Evolutionary conservation across 1,140 invertebrate species (phyloP), one percentile per base, ranked within the genome.

Genomic region (Pachypsylla venusta): DNA sequence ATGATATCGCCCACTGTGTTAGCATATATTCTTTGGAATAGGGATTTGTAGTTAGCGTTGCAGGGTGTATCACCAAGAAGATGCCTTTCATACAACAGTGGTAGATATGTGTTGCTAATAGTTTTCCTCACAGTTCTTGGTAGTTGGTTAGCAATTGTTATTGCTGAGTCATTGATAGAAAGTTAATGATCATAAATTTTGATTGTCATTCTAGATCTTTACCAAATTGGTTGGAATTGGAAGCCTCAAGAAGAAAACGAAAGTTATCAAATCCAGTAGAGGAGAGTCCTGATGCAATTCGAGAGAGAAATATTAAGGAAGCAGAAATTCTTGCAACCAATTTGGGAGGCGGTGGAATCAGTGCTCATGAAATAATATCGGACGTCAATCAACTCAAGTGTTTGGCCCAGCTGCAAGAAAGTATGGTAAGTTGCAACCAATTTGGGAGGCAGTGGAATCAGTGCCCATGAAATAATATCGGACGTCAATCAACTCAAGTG

Each of bases 271-370:
- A 56, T 63, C 79, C 77, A 0, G 75, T 76, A 16, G 81, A 83
- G 64, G 80, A 83, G 66, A 82, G 81, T 66, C 83, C 84, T 0
- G 79, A 87, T 63, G 86, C 92, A 67, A 78, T 92, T 39, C 73
- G 87, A 25, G 79, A 85, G 63, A 76, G 89, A 60, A 93, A 90
- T 70, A 75, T 85, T 25, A 81, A 88, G 58, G 93, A 97, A 74
- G 90, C 92, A 0, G 88, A 93, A 68, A 93, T 96, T 64, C 74
- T 97, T 1, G 91, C 89, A 14, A 85, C 83, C 28, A 93, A 90
- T 70, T 73, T 94, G 14, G 86, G 85, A 1, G 89, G 93, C 67
- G 83, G 84, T 24, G 82, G 85, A 14, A 87, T 93, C n/a, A 81
- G 81, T 5, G 75, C 80, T n/a, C 79, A 85, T 63, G 89, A 93